Conservation (phyloP, 2,797 vertebrate genomes). For the Mormyrus hasselquistii region DNA sequence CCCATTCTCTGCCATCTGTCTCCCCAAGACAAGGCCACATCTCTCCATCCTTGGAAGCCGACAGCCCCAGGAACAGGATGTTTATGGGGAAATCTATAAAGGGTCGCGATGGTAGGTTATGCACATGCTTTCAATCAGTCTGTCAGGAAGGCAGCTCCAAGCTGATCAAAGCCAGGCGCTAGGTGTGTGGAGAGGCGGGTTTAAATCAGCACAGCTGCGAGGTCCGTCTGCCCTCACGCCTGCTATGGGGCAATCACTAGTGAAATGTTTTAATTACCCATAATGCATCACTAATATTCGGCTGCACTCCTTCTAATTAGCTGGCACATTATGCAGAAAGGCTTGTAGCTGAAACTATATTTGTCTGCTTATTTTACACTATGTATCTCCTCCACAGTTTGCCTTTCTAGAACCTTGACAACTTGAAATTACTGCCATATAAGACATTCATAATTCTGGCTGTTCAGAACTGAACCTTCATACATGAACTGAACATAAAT, state of each 20-base stretch:
- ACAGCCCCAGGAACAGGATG: not conserved
- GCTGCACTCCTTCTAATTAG: not conserved
- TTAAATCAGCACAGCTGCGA: not conserved
- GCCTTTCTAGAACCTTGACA: not conserved
- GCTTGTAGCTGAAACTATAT: not conserved
- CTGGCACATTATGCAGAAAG: not conserved
- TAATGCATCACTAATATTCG: not conserved
- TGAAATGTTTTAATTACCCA: not conserved
- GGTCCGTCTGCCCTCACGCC: not conserved
- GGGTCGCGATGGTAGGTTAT: not conserved
- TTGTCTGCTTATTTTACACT: not conserved
- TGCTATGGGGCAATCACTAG: not conserved
- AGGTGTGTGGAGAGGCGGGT: not conserved
- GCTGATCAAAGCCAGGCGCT: not conserved
- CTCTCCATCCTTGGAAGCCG: not conserved
- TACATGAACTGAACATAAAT: not conserved
- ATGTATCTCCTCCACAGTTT: not conserved
- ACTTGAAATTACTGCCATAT: not conserved
- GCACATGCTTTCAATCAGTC: slow-evolving; percentile 4
- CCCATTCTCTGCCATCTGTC: not conserved
- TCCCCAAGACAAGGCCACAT: not conserved
- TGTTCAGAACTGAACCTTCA: not conserved
- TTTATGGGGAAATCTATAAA: not conserved
- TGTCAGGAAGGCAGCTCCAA: not conserved
- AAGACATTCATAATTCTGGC: not conserved